phyloP scores from a whole-genome alignment of 2,797 vertebrate genomes.

The Apodemus agrarius region DNA sequence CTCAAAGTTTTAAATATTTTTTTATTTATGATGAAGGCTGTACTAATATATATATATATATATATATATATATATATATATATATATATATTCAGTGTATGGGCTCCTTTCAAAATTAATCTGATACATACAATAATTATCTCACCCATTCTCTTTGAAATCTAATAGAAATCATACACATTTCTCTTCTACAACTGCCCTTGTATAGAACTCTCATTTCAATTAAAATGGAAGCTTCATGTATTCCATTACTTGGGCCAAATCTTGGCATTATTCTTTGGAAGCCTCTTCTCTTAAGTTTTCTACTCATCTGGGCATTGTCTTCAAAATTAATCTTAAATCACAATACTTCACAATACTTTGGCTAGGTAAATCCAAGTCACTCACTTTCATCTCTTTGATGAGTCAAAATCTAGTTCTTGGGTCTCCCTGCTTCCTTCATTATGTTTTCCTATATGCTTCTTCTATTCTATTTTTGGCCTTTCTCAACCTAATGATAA shows the following conservation, averaged over 20 bases:
- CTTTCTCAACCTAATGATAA: neutral
- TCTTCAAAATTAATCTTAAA: slow-evolving; percentile 36
- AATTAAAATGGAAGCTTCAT: neutral
- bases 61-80: too few species aligned
- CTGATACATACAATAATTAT: neutral
- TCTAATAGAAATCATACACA: neutral
- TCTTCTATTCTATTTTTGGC: neutral
- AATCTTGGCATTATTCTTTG: neutral
- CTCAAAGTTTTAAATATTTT: neutral
- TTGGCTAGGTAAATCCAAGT: neutral
- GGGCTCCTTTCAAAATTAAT: slow-evolving; percentile 15
- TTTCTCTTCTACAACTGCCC: neutral
- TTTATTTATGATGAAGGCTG: slow-evolving; percentile 3
- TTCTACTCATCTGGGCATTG: neutral
- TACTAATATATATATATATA: neutral
- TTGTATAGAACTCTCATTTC: neutral
- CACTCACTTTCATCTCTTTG: neutral
- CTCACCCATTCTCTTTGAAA: neutral
- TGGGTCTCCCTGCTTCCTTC: neutral
- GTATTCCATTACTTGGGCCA: neutral
- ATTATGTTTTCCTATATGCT: neutral
- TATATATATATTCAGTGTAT: neutral
- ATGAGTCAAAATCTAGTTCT: neutral
- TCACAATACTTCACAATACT: neutral
- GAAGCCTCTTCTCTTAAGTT: neutral